These are phyloP conservation scores for Lordiphosa clarofinis DNA, from an alignment of 1,140 invertebrate genomes.

Conservation along the genomic window DNA sequence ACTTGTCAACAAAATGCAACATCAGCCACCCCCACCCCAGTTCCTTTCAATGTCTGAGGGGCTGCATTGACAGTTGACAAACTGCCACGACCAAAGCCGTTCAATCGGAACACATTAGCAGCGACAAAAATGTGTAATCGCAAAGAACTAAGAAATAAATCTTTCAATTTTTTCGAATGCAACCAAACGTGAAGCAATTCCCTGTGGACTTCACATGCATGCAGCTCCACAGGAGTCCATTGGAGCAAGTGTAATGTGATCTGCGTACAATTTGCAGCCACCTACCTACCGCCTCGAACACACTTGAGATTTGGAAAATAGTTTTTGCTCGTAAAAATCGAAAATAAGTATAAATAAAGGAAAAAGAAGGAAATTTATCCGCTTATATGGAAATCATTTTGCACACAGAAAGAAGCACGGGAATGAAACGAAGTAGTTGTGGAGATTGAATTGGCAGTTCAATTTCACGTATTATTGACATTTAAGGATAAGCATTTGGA, in stretches of 20 bases:
- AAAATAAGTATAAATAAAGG: constrained; percentile 69
- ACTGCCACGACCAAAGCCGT: constrained; percentile 47
- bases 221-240: constrained; percentile 19
- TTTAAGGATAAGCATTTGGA: constrained; percentile 63
- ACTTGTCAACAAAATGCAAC: constrained; percentile 57
- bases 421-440: constrained; percentile 36
- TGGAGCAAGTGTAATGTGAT: constrained; percentile 61
- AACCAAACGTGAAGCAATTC: constrained; percentile 69
- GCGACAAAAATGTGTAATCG: constrained; percentile 66
- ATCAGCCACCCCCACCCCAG: constrained; percentile 4
- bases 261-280: constrained; percentile 69
- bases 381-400: constrained; percentile 70
- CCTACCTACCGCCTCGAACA: constrained; percentile 21
- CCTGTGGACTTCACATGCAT: constrained; percentile 42
- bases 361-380: constrained; percentile 45
- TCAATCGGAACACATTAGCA: constrained; percentile 74
- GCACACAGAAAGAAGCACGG: constrained; percentile 15
- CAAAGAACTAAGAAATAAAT: constrained; percentile 74
- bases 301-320: constrained; percentile 74
- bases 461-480: constrained; percentile 78
- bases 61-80: constrained; percentile 67
- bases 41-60: constrained; percentile 45
- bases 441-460: constrained; percentile 74
- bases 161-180: constrained; percentile 76
- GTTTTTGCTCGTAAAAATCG: constrained; percentile 53